Evolutionary conservation across 2,888 invertebrate species (phyloP), one percentile per base, ranked within the genome.

Genomic region (Megastigmus dorsalis): DNA sequence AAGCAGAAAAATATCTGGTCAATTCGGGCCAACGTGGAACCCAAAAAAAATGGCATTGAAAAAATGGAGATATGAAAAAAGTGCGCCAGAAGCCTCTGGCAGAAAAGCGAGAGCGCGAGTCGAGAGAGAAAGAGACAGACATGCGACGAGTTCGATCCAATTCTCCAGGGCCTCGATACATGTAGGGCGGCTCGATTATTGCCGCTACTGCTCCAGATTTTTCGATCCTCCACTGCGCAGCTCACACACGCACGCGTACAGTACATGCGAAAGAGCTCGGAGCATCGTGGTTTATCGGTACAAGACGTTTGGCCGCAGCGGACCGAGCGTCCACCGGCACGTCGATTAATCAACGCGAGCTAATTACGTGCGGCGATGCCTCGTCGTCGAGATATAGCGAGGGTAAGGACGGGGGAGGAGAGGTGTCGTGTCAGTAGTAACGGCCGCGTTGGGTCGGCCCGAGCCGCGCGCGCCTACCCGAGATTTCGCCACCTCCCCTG

Each of bases 11-110:
- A 60, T 43, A 28, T n/a, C n/a, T n/a, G n/a, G 30, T 20, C 26
- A n/a, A 65, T 65, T 65, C 52, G 18, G 52, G 52, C 10, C 41
- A 54, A 28, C 18, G 33, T 26, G 6, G 20, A 28, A 38, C n/a
- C n/a, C n/a, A n/a, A n/a, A n/a, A n/a, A n/a, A n/a, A n/a, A n/a
- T n/a, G n/a, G n/a, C n/a, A n/a, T n/a, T n/a, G n/a, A 54, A 50
- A 30, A 62, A 23, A 50, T 63, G 2, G 36, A 18, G 63, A 63
- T 63, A 63, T 63, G 63, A 65, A 65, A 63, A 65, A 66, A 66
- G 5, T 10, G 45, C 45, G 15, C 4, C 2, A 13, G 28, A 50
- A 26, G 5, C 5, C 50, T 26, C 7, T 26, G n/a, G n/a, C n/a
- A n/a, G n/a, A 30, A 60, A 60, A 60, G 41, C n/a, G 15, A 50